phyloP scores from a whole-genome alignment of 2,113 vertebrate species.

The Mesembrinibis cayennensis region DNA sequence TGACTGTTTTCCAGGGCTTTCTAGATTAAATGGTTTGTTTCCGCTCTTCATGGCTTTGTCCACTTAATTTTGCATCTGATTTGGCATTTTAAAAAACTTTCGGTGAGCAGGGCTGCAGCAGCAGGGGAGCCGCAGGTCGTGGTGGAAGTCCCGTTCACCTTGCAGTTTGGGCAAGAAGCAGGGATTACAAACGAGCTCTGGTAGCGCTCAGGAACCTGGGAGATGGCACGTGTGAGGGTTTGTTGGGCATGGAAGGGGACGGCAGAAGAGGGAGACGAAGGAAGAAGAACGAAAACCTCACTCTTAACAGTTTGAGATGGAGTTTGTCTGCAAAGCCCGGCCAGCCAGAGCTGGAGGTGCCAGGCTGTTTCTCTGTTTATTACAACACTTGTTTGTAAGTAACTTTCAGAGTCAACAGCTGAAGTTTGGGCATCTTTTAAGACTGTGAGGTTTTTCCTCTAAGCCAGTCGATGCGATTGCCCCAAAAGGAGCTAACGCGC shows the following conservation, averaged over 20 bases:
- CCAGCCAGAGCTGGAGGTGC: background rate
- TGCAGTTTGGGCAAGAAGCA: background rate
- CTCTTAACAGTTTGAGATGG: background rate
- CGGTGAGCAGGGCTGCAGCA: background rate
- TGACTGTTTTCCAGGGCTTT: background rate
- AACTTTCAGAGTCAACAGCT: background rate
- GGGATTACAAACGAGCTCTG: background rate
- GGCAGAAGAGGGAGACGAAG: background rate
- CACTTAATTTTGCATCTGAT: background rate
- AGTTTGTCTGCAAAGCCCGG: background rate
- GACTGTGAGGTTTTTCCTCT: background rate
- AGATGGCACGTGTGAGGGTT: background rate
- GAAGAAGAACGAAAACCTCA: background rate
- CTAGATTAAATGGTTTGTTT: background rate
- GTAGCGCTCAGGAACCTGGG: background rate
- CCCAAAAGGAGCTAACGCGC: fast-evolving
- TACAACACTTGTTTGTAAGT: background rate
- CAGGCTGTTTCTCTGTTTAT: background rate
- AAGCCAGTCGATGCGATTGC: background rate
- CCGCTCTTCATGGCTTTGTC: background rate
- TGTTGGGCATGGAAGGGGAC: background rate
- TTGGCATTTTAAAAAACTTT: background rate
- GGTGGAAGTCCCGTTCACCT: fast-evolving
- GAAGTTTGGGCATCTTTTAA: background rate
- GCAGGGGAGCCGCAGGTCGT: background rate